Evolutionary conservation across 2,888 invertebrate genomes (phyloP).

Genomic region (Ctena decussata): DNA sequence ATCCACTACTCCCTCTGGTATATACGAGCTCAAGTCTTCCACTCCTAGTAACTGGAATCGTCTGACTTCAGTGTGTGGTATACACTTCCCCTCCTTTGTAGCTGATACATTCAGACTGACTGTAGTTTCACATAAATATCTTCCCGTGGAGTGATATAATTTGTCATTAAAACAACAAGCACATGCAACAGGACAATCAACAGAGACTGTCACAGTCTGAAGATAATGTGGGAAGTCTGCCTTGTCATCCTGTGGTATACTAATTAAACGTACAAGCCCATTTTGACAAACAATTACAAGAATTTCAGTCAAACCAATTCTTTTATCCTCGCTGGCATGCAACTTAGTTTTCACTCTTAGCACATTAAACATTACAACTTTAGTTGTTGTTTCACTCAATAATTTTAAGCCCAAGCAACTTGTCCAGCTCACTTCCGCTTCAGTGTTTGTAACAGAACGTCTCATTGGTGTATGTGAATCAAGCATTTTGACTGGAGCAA

Average conservation of each 20-base stretch:
- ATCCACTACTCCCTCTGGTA: constrained; percentile 3
- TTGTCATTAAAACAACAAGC: constrained; percentile 21
- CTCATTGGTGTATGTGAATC: not conserved
- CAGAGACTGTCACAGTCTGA: not conserved
- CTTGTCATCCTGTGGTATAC: not conserved
- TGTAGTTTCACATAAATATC: constrained; percentile 36
- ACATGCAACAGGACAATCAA: constrained; percentile 29
- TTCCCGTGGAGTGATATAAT: constrained; percentile 42
- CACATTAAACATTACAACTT: constrained; percentile 7
- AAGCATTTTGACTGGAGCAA: constrained; percentile 39
- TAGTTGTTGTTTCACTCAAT: constrained; percentile 42
- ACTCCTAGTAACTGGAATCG: not conserved
- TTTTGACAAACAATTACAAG: not conserved
- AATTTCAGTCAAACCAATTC: not conserved
- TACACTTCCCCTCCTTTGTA: not conserved
- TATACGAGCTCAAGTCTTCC: not conserved
- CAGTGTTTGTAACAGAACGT: not conserved
- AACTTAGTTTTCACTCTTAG: not conserved
- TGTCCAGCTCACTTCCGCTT: not conserved
- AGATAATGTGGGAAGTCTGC: not conserved
- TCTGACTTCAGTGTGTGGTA: not conserved
- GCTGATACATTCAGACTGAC: not conserved
- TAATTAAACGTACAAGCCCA: not conserved
- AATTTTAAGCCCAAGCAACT: constrained; percentile 5
- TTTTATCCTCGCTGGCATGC: not conserved